phyloP scores from a whole-genome alignment of 2,888 invertebrate species.

The Cantharis nigra region DNA sequence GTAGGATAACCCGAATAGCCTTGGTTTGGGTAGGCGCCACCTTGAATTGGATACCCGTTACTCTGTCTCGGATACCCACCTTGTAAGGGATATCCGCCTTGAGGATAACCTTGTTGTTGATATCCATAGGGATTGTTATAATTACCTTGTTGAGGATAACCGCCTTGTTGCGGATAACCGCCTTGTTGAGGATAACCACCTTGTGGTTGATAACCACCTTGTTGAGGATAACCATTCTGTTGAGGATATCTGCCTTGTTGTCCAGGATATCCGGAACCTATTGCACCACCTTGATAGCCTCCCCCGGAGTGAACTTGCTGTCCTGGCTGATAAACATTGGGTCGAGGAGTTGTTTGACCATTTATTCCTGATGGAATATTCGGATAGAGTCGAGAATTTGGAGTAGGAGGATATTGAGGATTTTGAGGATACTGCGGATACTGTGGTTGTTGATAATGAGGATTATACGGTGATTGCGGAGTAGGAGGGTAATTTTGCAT shows the following conservation, averaged over 20 bases:
- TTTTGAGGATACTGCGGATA: constrained; percentile 6
- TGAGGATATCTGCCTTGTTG: constrained; percentile 18
- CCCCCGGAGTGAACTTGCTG: constrained; percentile 31
- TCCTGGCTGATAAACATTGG: constrained; percentile 39
- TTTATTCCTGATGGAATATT: constrained; percentile 35
- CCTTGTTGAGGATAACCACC: constrained; percentile 36
- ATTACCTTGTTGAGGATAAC: constrained; percentile 32
- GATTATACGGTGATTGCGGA: constrained; percentile 3
- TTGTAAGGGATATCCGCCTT: constrained; percentile 9
- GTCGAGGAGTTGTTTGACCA: constrained; percentile 49
- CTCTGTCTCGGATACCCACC: constrained; percentile 14
- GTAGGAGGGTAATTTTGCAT: constrained; percentile 10
- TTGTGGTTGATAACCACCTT: constrained; percentile 34
- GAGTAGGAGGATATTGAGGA: constrained; percentile 10
- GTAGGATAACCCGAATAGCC: not conserved
- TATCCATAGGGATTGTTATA: constrained; percentile 38
- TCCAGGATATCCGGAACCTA: constrained; percentile 51
- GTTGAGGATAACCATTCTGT: constrained; percentile 30
- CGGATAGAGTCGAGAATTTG: constrained; percentile 41
- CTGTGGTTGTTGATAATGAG: constrained; percentile 1
- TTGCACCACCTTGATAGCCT: constrained; percentile 49
- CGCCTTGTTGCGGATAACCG: constrained; percentile 5
- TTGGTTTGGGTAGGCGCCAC: constrained; percentile 25
- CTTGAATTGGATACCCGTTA: constrained; percentile 11
- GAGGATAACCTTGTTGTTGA: constrained; percentile 14